A percentile compares a stretch with the other conserved stretches of the same genome.
Evolutionary conservation across 2,797 vertebrate genomes (phyloP).

Genomic region (Spatula clypeata): DNA sequence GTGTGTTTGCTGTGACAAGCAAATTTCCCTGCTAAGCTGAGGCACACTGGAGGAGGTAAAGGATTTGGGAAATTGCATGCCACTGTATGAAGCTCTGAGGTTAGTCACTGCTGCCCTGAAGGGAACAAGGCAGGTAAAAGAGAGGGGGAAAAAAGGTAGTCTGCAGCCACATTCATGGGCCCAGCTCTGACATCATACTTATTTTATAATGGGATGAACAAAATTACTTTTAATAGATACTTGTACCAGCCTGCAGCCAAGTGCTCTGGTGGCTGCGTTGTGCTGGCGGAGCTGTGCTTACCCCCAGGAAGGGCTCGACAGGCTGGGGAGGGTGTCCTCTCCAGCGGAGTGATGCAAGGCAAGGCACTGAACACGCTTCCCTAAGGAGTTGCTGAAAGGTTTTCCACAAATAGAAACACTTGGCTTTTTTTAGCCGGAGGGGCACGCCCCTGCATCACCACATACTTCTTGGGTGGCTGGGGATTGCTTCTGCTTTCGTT

Average conservation of each 20-base stretch:
- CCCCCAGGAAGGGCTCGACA: constrained; percentile 18
- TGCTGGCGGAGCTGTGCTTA: neutral
- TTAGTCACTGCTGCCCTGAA: neutral
- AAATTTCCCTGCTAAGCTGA: neutral
- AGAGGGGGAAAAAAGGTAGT: neutral
- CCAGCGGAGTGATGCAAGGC: neutral
- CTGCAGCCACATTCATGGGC: neutral
- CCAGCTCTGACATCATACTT: neutral
- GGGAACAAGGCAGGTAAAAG: neutral
- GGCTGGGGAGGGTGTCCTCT: constrained; percentile 53
- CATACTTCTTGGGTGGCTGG: constrained; percentile 61
- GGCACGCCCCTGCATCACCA: constrained; percentile 36
- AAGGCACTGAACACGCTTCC: neutral
- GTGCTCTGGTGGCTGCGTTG: rapidly evolving
- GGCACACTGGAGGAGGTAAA: neutral
- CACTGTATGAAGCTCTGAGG: neutral
- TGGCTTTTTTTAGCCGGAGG: neutral
- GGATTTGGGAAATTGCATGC: neutral
- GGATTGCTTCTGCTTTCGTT: constrained; percentile 23
- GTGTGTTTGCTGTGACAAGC: neutral
- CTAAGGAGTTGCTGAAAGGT: constrained; percentile 50
- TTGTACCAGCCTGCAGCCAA: neutral
- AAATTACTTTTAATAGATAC: constrained; percentile 21
- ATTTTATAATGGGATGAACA: neutral
- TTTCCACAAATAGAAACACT: constrained; percentile 63